Evolutionary conservation across 1,140 invertebrate species (phyloP), one percentile per base, ranked within the genome.

Genomic region (Ceratitis capitata): DNA sequence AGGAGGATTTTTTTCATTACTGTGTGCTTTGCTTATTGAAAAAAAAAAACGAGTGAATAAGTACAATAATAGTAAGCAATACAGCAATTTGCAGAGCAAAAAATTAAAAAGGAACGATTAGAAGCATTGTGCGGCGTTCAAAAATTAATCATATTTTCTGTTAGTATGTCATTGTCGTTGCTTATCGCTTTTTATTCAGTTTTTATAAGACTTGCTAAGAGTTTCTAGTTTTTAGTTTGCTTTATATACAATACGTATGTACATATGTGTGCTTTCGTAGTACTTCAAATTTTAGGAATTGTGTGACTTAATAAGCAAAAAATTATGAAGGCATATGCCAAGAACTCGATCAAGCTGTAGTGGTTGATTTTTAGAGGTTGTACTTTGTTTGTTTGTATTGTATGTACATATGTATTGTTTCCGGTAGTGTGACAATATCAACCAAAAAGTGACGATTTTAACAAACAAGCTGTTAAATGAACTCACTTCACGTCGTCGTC

Each of bases 81-180:
- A 23, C 3, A 5, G 12, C 23, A 19, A 61, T 61, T 7, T 26
- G 26, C 23, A 61, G 5, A 61, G 5, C 10, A 7, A 56, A 14
- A 56, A 16, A 16, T 49, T 56, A 56, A 29, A 9, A 29, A 74
- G 14, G 16, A 74, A 9, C 64, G 35, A 26, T 64, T 32, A 64
- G 58, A 64, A 64, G 9, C 5, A 35, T 78, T 78, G 69, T 45
- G 23, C 69, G 69, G 39, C n/a, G 39, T 32, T 23, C 69, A 78
- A 78, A 78, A 78, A 78, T 78, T 78, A 78, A 78, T 78, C 35
- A 78, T 78, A n/a, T 78, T 78, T 78, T 78, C 69, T 45, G 69
- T 78, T 9, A 69, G 32, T 45, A 39, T 78, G 23, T 23, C 35
- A 74, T 74, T 74, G 69, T 78, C 19, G 69, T 19, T 78, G 39